These are phyloP conservation scores for Sciurus niger DNA, from an alignment of 2,113 vertebrate species.

Conservation along the genomic window DNA sequence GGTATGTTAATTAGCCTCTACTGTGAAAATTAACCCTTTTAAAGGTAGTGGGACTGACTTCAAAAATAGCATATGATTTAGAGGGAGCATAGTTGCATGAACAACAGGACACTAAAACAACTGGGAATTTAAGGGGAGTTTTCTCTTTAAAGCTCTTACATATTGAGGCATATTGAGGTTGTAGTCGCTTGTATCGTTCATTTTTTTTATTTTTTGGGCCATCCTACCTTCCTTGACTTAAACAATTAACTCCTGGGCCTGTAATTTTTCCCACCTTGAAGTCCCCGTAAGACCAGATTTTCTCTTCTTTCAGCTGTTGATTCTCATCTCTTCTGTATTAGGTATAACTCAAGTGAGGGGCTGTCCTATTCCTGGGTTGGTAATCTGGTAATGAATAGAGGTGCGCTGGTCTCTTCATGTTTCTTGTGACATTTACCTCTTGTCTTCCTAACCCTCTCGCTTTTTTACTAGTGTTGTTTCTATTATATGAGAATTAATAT, in stretches of 20 bases:
- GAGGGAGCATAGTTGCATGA: not conserved
- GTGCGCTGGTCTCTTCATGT: not conserved
- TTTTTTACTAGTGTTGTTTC: not conserved
- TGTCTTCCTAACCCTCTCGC: not conserved
- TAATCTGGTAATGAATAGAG: not conserved
- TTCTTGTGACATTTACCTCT: not conserved
- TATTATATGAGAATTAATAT: not conserved
- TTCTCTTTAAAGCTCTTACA: not conserved
- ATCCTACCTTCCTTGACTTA: not conserved
- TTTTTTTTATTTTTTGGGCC: too few relatives aligned
- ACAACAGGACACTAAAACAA: not conserved
- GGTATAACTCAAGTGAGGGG: not conserved
- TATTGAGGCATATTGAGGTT: not conserved
- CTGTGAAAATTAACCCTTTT: not conserved
- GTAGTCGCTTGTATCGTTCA: too few relatives aligned
- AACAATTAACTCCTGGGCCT: not conserved
- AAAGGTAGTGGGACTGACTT: not conserved
- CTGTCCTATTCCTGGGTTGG: not conserved
- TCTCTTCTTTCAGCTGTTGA: not conserved
- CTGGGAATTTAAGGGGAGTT: not conserved
- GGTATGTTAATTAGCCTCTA: not conserved
- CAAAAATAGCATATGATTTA: constrained; percentile 23
- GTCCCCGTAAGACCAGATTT: not conserved
- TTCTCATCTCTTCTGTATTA: not conserved
- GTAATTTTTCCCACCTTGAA: not conserved